A percentile compares a stretch with the other conserved stretches of the same genome.
phyloP scores from a whole-genome alignment of 2,888 invertebrate species.

The Ceraclea dissimilis region DNA sequence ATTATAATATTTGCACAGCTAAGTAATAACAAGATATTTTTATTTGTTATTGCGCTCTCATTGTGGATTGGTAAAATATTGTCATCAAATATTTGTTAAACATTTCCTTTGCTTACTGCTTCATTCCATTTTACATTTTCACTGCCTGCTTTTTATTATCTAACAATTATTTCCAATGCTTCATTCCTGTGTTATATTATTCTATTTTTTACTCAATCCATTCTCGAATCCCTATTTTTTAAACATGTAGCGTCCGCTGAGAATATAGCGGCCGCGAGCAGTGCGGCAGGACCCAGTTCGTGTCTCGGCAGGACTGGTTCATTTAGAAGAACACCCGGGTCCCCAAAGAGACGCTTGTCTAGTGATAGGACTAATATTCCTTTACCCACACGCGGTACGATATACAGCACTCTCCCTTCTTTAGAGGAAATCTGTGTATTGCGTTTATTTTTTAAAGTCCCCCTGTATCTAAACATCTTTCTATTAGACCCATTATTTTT shows the following conservation, averaged over 20 bases:
- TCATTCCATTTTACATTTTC: slow-evolving; percentile 1
- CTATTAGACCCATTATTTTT: too few species aligned
- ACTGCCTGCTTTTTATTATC: too few species aligned
- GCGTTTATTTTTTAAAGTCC: not conserved
- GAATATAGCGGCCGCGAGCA: slow-evolving; percentile 14
- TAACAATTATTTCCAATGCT: too few species aligned
- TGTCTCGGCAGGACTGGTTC: slow-evolving; percentile 31
- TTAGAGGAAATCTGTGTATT: not conserved
- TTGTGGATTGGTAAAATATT: not conserved
- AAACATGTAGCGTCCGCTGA: slow-evolving; percentile 20
- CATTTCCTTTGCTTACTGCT: slow-evolving; percentile 14
- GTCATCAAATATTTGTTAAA: not conserved
- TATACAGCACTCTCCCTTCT: not conserved
- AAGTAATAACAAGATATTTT: not conserved
- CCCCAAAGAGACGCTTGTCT: slow-evolving; percentile 29
- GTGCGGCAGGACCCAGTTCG: not conserved
- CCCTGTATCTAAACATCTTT: too few species aligned
- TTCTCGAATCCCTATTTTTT: not conserved
- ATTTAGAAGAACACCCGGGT: slow-evolving; percentile 29
- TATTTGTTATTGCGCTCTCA: not conserved
- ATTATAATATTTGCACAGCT: not conserved
- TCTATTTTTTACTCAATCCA: too few species aligned
- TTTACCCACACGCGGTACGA: slow-evolving; percentile 40
- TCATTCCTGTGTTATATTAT: too few species aligned
- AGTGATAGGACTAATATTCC: slow-evolving; percentile 46